Percentiles rank a stretch among this genome's conserved stretches.
These are phyloP conservation scores for Bombyx mori DNA, from an alignment of 1,140 invertebrate genomes.

Conservation along the genomic window DNA sequence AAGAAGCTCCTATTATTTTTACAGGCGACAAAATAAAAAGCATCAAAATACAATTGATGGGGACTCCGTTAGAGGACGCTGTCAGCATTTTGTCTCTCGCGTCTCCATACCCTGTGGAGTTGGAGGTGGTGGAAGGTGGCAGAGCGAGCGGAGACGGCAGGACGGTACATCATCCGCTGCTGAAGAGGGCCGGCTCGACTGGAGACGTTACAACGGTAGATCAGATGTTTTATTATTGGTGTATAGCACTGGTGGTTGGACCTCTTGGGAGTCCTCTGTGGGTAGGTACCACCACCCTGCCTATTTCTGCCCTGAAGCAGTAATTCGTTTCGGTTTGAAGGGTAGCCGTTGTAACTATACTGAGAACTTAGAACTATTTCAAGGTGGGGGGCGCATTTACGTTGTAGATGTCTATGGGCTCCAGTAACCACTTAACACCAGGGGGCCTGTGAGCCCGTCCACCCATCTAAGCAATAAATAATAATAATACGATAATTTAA, in stretches of 20 bases:
- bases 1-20: slow-evolving; percentile 19
- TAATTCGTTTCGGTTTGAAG: too few species aligned
- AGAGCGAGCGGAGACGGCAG: slow-evolving; percentile 38
- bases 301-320: too few species aligned
- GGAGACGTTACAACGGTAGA: slow-evolving; percentile 68
- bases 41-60: slow-evolving; percentile 88
- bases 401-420: too few species aligned
- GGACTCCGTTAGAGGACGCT: slow-evolving; percentile 92
- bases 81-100: slow-evolving; percentile 90
- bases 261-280: too few species aligned
- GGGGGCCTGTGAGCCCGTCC: too few species aligned
- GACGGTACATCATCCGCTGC: slow-evolving; percentile 42
- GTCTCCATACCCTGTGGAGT: slow-evolving; percentile 83
- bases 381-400: too few species aligned
- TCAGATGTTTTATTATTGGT: background rate
- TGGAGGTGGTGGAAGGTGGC: slow-evolving; percentile 49
- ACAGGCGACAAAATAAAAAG: slow-evolving; percentile 89
- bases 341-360: too few species aligned
- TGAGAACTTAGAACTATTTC: too few species aligned
- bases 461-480: too few species aligned
- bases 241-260: background rate
- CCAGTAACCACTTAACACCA: too few species aligned
- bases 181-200: slow-evolving; percentile 60
- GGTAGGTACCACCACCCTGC: too few species aligned
- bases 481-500: background rate